phyloP scores from a whole-genome alignment of 1,140 invertebrate genomes.

The Dysdera silvatica region DNA sequence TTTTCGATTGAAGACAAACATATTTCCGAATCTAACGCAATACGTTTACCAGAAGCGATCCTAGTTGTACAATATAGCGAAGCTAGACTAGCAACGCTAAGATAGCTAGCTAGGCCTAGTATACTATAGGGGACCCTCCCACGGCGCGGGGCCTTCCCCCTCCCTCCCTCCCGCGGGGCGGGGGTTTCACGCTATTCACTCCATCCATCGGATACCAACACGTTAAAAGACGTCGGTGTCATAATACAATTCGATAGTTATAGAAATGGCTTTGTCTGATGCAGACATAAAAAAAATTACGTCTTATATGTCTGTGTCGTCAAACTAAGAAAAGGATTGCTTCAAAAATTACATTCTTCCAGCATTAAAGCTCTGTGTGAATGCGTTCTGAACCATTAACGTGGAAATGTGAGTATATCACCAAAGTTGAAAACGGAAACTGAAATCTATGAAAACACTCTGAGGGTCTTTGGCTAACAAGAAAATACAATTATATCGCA shows the following conservation, averaged over 20 bases:
- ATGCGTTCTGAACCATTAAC: conserved; percentile 6
- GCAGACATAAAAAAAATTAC: neutral
- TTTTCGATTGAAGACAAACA: neutral
- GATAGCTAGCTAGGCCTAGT: neutral
- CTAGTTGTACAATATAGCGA: neutral
- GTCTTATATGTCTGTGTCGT: neutral
- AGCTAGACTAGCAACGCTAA: neutral
- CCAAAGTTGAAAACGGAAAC: neutral
- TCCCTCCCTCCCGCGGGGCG: neutral
- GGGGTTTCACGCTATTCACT: neutral
- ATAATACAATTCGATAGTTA: neutral
- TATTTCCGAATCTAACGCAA: neutral
- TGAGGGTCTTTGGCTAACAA: conserved; percentile 1
- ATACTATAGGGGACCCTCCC: neutral
- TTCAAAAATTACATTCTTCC: neutral
- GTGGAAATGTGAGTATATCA: conserved; percentile 2
- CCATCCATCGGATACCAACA: neutral
- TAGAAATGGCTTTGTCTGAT: neutral
- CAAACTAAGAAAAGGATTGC: neutral
- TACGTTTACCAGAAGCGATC: conserved; percentile 1
- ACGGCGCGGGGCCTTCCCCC: neutral
- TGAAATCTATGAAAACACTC: neutral
- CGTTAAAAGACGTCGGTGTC: neutral
- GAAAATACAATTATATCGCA: neutral
- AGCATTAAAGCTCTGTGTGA: conserved; percentile 13